These are phyloP conservation scores for Clitarchus hookeri DNA, from an alignment of 2,888 invertebrate species.

Conservation along the genomic window DNA sequence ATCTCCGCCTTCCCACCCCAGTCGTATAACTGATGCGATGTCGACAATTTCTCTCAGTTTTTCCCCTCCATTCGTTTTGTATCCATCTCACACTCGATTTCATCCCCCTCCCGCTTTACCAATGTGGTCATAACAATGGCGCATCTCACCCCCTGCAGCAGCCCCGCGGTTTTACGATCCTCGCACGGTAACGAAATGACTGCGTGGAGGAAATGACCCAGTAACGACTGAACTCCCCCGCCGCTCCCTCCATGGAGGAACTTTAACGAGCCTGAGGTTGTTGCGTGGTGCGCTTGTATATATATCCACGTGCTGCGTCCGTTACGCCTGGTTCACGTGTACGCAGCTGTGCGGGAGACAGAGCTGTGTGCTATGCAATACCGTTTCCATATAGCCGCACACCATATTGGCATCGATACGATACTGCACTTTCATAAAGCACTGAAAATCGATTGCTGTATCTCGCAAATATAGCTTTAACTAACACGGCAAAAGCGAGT, in stretches of 20 bases:
- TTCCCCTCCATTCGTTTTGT: conserved; percentile 7
- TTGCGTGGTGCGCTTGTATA: background rate
- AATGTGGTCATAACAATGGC: background rate
- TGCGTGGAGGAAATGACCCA: background rate
- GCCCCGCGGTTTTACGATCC: background rate
- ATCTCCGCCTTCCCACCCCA: background rate
- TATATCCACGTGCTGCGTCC: too few species aligned
- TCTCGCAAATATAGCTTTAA: too few species aligned
- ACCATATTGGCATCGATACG: too few species aligned
- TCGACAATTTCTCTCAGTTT: conserved; percentile 2
- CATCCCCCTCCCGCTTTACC: background rate
- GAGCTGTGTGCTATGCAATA: too few species aligned
- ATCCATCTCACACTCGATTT: background rate
- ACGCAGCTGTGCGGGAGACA: too few species aligned
- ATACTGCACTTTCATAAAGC: too few species aligned
- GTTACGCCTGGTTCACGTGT: too few species aligned
- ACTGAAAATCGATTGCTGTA: too few species aligned
- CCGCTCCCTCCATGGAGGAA: background rate
- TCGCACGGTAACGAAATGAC: background rate
- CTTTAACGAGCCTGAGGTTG: background rate
- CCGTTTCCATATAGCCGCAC: too few species aligned
- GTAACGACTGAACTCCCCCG: background rate
- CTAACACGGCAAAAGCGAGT: too few species aligned
- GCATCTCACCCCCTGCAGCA: background rate
- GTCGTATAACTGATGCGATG: conserved; percentile 3